These are phyloP conservation scores for Gadopsis marmoratus DNA, from an alignment of 2,797 vertebrate species.

Conservation along the genomic window DNA sequence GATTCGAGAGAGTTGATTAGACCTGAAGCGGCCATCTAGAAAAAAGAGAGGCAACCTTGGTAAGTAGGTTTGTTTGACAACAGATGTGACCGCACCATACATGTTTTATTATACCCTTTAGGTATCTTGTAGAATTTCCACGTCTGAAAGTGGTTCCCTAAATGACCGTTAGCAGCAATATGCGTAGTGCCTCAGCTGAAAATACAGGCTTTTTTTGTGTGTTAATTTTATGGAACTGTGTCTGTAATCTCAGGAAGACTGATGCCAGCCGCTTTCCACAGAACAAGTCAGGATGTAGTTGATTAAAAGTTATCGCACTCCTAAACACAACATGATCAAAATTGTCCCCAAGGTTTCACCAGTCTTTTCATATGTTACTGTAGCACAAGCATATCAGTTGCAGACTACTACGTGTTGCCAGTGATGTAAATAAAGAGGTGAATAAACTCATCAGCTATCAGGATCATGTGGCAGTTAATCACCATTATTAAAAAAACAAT, in stretches of 20 bases:
- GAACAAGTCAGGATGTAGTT: conserved; percentile 47
- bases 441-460: conserved; percentile 25
- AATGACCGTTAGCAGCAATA: neutral
- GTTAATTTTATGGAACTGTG: conserved; percentile 16
- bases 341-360: conserved; percentile 7
- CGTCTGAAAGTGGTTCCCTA: neutral
- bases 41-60: conserved; percentile 20
- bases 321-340: conserved; percentile 35
- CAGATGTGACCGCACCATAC: neutral
- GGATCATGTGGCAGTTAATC: conserved; percentile 52
- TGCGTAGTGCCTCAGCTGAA: conserved; percentile 1
- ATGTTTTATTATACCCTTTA: neutral
- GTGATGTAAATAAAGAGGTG: conserved; percentile 51
- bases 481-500: conserved; percentile 33
- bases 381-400: conserved; percentile 36
- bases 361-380: conserved; percentile 40
- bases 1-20: conserved; percentile 20
- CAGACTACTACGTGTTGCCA: conserved; percentile 28
- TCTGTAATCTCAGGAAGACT: conserved; percentile 31
- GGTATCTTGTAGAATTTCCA: neutral
- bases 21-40: conserved; percentile 23
- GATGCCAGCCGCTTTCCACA: conserved; percentile 32
- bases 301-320: conserved; percentile 55
- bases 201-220: neutral
- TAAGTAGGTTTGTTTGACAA: conserved; percentile 31